Percentiles rank a stretch among this genome's conserved stretches.
Conservation (phyloP, 1,140 invertebrate species). For the Ceratosolen solmsi region DNA sequence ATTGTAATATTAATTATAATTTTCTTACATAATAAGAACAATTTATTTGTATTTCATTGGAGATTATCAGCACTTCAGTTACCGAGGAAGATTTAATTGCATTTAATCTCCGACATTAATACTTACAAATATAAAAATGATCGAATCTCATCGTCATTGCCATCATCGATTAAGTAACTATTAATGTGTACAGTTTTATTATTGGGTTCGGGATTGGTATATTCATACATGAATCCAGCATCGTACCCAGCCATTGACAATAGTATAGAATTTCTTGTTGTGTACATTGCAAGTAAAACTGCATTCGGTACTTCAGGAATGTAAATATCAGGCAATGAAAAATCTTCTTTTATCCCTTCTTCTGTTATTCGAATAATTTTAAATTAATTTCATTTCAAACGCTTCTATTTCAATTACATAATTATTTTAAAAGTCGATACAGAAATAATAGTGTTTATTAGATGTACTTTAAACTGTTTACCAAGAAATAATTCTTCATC, state of each 20-base stretch:
- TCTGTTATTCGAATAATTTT: conserved; percentile 18
- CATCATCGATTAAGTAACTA: conserved; percentile 72
- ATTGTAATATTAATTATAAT: no score
- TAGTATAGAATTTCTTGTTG: conserved; percentile 72
- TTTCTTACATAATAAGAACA: no score
- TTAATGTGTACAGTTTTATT: conserved; percentile 58
- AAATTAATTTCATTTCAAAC: not conserved
- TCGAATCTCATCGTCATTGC: conserved; percentile 75
- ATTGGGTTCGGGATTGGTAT: conserved; percentile 66
- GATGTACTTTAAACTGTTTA: conserved; percentile 57
- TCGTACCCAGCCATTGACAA: conserved; percentile 80
- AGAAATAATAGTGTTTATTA: no score
- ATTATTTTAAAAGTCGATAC: no score
- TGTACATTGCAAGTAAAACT: conserved; percentile 74
- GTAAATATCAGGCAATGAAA: conserved; percentile 75
- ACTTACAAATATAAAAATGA: conserved; percentile 75
- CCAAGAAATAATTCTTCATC: conserved; percentile 76
- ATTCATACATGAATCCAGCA: conserved; percentile 84
- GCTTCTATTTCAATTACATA: not conserved
- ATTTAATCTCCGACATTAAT: no score
- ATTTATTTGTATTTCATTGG: no score
- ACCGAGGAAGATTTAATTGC: no score
- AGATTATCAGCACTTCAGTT: no score
- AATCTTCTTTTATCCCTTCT: conserved; percentile 73
- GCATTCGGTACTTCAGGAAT: conserved; percentile 75